Base-by-base conservation (phyloP, 1,140 invertebrate species). In the Ips typographus region DNA sequence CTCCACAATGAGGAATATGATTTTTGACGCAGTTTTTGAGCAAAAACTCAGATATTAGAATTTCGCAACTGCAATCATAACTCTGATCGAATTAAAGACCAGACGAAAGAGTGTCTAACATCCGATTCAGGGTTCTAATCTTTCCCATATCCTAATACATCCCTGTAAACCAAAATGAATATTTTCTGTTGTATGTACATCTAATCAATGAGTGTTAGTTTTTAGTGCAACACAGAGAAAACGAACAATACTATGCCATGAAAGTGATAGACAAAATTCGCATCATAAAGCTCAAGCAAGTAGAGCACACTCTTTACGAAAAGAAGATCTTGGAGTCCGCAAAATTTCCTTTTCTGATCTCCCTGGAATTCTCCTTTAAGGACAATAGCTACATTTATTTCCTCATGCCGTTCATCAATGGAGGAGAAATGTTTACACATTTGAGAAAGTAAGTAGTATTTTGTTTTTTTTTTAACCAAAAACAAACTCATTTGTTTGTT, bases 231-330 rank as follows among this genome's bases (percentile, higher is more conserved):
- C 79, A 95, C 93, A 7, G 94, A 65, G 94, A 93, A 80, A 73
- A 36, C 8, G 79, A 89, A 81, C 77, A 83, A 73, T 94, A 85
- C 76, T 94, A 90, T 79, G 95, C 94, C 2, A 95, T 96, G 89
- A 98, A 98, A 84, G 89, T 95, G 70, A 80, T 98, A 72, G 90
- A 92, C 73, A 98, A 98, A 81, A 86, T 88, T 68, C 91, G 91
- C 81, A 85, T 96, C 44, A 87, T 96, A 1, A 91, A 91, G 77
- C 82, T 89, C 71, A 94, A 94, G 76, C 94, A 96, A 82, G 85
- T 96, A 7, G 86, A 90, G 68, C 94, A 96, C 75, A 94, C 91
- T 1, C 82, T 88, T 44, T 92, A 92, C 77, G 94, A 98, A 80
- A 96, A 94, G 79, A 88, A 85, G 75, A 92, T 96, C 68, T 83